Evolutionary conservation across 2,888 invertebrate genomes (phyloP).

Genomic region (Rhyacophila evoluta): DNA sequence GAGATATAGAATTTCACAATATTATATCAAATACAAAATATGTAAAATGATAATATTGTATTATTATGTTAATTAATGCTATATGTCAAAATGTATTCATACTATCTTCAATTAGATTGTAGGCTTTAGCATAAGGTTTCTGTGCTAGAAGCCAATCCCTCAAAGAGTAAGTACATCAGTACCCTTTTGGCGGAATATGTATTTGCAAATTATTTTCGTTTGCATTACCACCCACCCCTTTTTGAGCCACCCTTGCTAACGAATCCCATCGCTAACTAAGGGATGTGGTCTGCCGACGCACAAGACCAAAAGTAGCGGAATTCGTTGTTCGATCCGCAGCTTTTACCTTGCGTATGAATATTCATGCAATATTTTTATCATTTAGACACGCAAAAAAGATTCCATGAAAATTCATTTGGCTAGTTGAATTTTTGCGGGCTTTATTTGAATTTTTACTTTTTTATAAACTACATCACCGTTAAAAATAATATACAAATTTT

Average conservation of each 20-base stretch:
- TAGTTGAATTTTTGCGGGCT: not conserved
- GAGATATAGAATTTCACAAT: no score
- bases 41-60: no score
- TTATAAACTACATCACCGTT: no score
- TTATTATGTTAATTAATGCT: not conserved
- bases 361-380: conserved; percentile 17
- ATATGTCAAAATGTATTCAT: not conserved
- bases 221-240: not conserved
- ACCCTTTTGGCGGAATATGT: not conserved
- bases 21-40: no score
- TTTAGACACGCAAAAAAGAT: not conserved
- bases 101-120: not conserved
- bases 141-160: not conserved
- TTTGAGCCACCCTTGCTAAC: not conserved
- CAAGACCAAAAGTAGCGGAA: not conserved
- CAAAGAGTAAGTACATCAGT: conserved; percentile 9
- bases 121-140: not conserved
- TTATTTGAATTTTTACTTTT: no score
- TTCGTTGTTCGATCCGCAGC: not conserved
- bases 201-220: conserved; percentile 9
- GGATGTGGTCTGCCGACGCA: not conserved
- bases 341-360: not conserved
- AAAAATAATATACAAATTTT: no score
- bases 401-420: not conserved
- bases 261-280: conserved; percentile 12